Evolutionary conservation across 2,888 invertebrate species (phyloP).

Genomic region (Hydriomena furcata): DNA sequence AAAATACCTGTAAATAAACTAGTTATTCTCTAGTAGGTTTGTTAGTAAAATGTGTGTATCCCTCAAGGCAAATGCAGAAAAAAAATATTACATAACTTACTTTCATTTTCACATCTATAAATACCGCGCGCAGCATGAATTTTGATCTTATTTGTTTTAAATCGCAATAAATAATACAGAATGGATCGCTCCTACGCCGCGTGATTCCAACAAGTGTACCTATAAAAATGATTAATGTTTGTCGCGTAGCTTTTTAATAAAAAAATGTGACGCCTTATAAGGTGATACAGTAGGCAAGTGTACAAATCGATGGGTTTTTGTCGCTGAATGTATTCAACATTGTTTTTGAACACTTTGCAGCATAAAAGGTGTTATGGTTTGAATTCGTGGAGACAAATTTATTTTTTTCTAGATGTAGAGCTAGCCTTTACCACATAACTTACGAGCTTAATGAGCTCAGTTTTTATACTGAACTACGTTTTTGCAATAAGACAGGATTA

Average conservation of each 20-base stretch:
- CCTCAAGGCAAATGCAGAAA: conserved; percentile 7
- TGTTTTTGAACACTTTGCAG: conserved; percentile 19
- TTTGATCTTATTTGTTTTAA: conserved; percentile 71
- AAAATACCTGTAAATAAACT: conserved; percentile 4
- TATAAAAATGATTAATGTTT: conserved; percentile 70
- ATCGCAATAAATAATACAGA: conserved; percentile 62
- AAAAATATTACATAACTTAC: conserved; percentile 35
- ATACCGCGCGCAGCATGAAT: conserved; percentile 56
- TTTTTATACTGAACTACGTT: no score
- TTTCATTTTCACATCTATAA: conserved; percentile 43
- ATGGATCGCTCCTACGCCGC: conserved; percentile 57
- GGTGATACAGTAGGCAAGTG: conserved; percentile 42
- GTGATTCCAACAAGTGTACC: conserved; percentile 56
- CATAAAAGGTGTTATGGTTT: conserved; percentile 24
- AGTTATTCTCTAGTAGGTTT: conserved; percentile 1
- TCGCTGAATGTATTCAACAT: conserved; percentile 20
- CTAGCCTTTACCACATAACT: no score
- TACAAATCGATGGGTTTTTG: conserved; percentile 36
- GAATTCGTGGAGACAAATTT: conserved; percentile 7
- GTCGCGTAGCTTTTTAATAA: conserved; percentile 41
- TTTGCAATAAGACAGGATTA: no score
- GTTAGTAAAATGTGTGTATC: neutral
- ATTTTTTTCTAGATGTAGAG: neutral
- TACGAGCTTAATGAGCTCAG: no score
- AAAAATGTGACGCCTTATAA: conserved; percentile 35